Evolutionary conservation across 2,797 vertebrate species (phyloP).

Genomic region (Enteromius radiatus): DNA sequence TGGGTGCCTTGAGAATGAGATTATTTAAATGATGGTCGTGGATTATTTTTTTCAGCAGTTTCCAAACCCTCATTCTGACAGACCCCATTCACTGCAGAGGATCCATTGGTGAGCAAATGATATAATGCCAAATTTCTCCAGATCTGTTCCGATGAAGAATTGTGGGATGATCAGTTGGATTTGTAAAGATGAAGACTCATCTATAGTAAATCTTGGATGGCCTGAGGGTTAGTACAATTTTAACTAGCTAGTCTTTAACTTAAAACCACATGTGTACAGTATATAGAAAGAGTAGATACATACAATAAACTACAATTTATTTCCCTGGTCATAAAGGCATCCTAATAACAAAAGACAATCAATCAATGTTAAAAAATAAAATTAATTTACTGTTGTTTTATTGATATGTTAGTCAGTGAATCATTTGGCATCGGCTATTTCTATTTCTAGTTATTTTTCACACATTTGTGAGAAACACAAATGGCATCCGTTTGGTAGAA

Average conservation of each 20-base stretch:
- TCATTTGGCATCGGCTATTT: not conserved
- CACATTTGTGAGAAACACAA: not conserved
- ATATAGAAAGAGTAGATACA: not conserved
- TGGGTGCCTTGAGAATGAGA: not conserved
- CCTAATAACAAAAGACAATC: not conserved
- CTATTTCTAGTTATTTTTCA: slow-evolving; percentile 19
- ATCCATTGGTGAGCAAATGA: not conserved
- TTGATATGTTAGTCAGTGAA: not conserved
- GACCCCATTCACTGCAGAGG: not conserved
- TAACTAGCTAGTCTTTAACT: not conserved
- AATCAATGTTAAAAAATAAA: not conserved
- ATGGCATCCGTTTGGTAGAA: slow-evolving; percentile 21
- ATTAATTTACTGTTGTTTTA: not conserved
- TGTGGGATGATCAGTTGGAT: not conserved
- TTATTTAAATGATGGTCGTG: not conserved
- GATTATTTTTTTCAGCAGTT: not conserved
- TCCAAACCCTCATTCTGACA: not conserved
- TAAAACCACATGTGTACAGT: not conserved
- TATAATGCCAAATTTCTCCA: not conserved
- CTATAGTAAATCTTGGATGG: not conserved
- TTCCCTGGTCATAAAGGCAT: not conserved
- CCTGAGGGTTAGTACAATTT: not conserved
- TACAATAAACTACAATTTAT: not conserved
- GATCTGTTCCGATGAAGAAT: not conserved
- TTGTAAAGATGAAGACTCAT: not conserved